Conservation (phyloP, 2,888 invertebrate species). For the Mylabris sibirica region DNA sequence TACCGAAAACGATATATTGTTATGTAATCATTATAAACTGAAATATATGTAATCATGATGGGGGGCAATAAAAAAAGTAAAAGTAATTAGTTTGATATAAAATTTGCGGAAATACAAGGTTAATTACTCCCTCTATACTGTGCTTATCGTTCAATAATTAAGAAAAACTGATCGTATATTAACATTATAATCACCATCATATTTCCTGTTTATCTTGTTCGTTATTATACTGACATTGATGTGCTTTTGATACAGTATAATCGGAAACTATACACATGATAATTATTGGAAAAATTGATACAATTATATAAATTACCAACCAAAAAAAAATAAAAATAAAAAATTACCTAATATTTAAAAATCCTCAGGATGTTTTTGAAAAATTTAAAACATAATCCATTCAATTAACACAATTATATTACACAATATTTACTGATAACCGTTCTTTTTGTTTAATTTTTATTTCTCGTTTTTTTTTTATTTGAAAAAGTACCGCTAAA, state of each 20-base stretch:
- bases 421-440: constrained; percentile 34
- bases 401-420: neutral
- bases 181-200: neutral
- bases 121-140: too few species aligned
- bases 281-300: neutral
- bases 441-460: neutral
- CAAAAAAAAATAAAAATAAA: neutral
- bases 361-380: neutral
- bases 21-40: constrained; percentile 25
- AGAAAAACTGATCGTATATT: constrained; percentile 2
- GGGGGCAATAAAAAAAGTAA: constrained; percentile 15
- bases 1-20: constrained; percentile 24
- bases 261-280: constrained; percentile 4
- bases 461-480: constrained; percentile 9
- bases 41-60: too few species aligned
- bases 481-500: constrained; percentile 52
- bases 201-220: constrained; percentile 12
- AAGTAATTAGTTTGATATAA: neutral
- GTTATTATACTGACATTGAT: constrained; percentile 3
- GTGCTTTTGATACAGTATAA: neutral
- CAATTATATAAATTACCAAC: neutral
- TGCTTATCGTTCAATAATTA: neutral
- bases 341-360: neutral
- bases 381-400: neutral
- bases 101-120: neutral